Base-by-base conservation (phyloP, 2,888 invertebrate species). In the Drosophila melanosoma region DNA sequence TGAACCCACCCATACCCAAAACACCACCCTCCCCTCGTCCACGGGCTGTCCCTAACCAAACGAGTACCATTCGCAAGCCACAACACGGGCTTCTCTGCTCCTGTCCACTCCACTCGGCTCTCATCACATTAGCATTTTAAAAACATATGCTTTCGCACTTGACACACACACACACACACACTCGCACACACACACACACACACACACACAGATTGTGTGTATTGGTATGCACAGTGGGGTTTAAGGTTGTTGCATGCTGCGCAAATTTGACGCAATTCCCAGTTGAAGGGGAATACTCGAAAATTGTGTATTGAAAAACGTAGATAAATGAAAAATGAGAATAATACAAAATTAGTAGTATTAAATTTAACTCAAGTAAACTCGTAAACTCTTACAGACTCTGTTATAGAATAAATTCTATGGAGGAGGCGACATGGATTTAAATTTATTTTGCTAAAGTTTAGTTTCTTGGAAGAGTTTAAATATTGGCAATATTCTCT, bases 81-180 rank as follows among this genome's bases (percentile, higher is more conserved):
- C 78, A 77, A 78, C 81, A 76, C 49, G 60, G 69, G 33, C 70
- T 80, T 64, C 60, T 58, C 54, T 69, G 57, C 60, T 52, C 52
- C 52, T 57, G 42, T 65, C 48, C 58, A 62, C 62, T 32, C 33
- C 33, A 33, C 45, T 49, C 68, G 56, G 66, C 52, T 33, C 61
- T 58, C 79, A 74, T 68, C 74, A 69, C 67, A 75, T 84, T 82
- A 70, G 69, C 76, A 79, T 87, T 89, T 82, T 74, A 69, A 85
- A 89, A 84, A 84, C 83, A 84, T 89, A 89, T 84, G 83, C 83
- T 84, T 84, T 83, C 83, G 87, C 90, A 83, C 83, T 79, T 75
- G 86, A 61, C 72, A 72, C 58, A 65, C 54, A 61, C 63, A 36
- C 54, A 54, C 17, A 57, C 42, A 40, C 53, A 36, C 20, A 26